Base-by-base conservation (phyloP, 2,797 vertebrate species). In the Furcifer pardalis region DNA sequence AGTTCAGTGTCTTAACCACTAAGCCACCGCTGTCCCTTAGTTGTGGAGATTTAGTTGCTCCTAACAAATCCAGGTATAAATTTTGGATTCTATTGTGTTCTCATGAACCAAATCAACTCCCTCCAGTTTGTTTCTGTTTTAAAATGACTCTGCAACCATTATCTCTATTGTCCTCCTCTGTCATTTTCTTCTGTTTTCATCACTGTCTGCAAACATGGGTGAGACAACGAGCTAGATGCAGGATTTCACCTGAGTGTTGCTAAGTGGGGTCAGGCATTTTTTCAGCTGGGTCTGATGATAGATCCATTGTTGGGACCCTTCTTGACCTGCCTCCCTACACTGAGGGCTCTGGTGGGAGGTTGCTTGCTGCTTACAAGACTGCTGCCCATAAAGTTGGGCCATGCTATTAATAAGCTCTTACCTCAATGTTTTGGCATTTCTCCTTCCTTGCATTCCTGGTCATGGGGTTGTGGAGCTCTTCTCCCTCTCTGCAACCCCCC, bases 381-480 rank as follows among this genome's bases (percentile, higher is more conserved):
- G 69, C 46, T 84, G 60, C 81, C 81, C 85, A 81, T 77, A 69
- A 84, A 80, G 52, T 77, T 56, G 40, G 69, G 30, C 37, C 75
- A 40, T 59, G 62, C 89, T 90, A 84, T 4, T 27, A 88, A 86
- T 81, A 89, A 85, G 85, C 85, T 88, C 90, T 93, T 92, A 94
- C 90, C 92, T 94, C 92, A 94, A 88, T 81, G 30, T 49, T 88
- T 49, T 86, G 89, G 93, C 90, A 93, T 93, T 90, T 44, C 62
- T 69, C 25, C 59, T 56, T 78, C 37, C 40, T 49, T 0, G 0
- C 81, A 81, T 92, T 89, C 89, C 87, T 89, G 1, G 5, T 81
- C 71, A 66, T 0, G 0, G 84, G 37, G 32, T 44, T 74, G 62
- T 60, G 32, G 68, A 76, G 7, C 52, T 83, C 63, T 27, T 40